Base-by-base conservation (phyloP, 1,140 invertebrate genomes). In the Drosophila lowei region DNA sequence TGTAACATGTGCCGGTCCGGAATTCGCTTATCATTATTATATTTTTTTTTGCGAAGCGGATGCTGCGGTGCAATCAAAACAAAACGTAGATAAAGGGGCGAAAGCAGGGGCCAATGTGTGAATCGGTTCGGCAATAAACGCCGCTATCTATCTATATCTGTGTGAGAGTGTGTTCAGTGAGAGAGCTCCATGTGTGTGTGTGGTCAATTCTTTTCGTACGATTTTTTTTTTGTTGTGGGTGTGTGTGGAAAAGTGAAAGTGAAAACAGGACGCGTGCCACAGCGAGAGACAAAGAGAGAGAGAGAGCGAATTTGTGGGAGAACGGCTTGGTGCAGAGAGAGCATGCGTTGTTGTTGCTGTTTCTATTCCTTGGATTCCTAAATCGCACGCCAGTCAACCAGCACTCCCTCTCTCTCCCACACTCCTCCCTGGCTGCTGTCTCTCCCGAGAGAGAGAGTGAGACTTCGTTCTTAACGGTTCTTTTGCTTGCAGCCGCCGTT, bases 181-280 rank as follows among this genome's bases (percentile, higher is more conserved):
- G 34, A 50, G 25, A 62, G 23, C 9, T 18, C 52, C 43, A 56
- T 52, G n/a, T 61, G 25, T 61, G 46, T 61, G 38, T 61, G 38
- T 18, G 48, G 28, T 34, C 46, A 61, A 15, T 63, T 66, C 67
- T 57, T 61, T 70, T 18, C 38, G 42, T 42, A 53, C n/a, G 16
- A 55, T 50, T 66, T 65, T 75, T 65, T 75, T 78, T 59, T 70
- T 6, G 28, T 55, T 61, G 70, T 74, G 77, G 85, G 76, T 80
- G 81, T 86, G 68, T 73, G 83, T 88, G 81, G 74, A 83, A 88
- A 88, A 86, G 83, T 88, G 83, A 86, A 86, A 86, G 83, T 86
- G 83, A 86, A 86, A 86, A n/a, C 71, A 73, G 71, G 58, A 72
- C 55, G 66, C 67, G 67, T 38, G 53, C 30, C 60, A 18, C 49